Percentiles rank a stretch among this genome's conserved stretches.
Evolutionary conservation across 2,888 invertebrate genomes (phyloP).

Genomic region (Macrophya alboannulata): DNA sequence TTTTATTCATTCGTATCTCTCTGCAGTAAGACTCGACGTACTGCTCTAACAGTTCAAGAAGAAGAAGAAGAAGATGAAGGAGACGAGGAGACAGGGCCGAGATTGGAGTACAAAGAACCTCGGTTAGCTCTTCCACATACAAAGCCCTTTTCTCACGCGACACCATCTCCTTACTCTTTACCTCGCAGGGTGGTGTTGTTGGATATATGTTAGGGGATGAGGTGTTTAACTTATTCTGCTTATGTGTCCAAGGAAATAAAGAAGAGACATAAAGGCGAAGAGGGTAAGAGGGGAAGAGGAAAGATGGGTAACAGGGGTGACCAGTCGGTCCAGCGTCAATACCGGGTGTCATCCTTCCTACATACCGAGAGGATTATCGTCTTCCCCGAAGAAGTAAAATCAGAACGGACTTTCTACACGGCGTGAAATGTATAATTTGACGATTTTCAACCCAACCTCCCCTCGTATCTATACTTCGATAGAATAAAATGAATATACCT

Average conservation of each 20-base stretch:
- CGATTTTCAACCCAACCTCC: neutral
- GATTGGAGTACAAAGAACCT: slow-evolving; percentile 40
- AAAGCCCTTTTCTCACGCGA: slow-evolving; percentile 53
- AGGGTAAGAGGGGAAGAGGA: neutral
- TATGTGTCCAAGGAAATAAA: neutral
- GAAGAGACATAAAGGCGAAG: neutral
- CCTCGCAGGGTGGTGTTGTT: neutral
- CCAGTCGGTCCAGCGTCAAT: slow-evolving; percentile 49
- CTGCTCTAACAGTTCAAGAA: neutral
- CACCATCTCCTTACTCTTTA: slow-evolving; percentile 36
- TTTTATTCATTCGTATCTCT: slow-evolving; percentile 4
- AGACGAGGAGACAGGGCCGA: neutral
- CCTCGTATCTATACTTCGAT: neutral
- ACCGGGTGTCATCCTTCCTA: slow-evolving; percentile 43
- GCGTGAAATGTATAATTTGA: neutral
- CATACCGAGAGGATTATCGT: neutral
- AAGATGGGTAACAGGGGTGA: slow-evolving; percentile 28
- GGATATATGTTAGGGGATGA: slow-evolving; percentile 16
- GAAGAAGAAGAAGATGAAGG: neutral
- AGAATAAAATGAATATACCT: neutral
- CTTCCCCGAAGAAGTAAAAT: neutral
- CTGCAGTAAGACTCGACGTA: neutral
- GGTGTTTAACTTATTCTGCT: slow-evolving; percentile 13
- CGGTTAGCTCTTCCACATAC: slow-evolving; percentile 33
- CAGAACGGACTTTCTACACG: neutral